Percentiles rank a stretch among this genome's conserved stretches.
These are phyloP conservation scores for Zingel zingel DNA, from an alignment of 2,113 vertebrate species.

Conservation along the genomic window DNA sequence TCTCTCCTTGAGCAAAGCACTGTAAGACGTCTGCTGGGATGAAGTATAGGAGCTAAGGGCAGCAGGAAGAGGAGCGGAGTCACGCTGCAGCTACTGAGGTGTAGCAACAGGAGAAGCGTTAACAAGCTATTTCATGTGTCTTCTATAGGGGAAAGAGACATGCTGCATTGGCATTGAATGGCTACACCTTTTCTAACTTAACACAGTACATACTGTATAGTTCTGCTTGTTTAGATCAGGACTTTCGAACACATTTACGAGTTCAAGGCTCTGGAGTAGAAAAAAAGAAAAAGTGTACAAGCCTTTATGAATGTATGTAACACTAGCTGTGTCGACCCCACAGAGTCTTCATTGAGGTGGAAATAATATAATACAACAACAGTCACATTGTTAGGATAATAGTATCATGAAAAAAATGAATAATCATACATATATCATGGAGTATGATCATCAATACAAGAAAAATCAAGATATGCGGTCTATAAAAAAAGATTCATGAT, in stretches of 20 bases:
- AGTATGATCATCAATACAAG: neutral
- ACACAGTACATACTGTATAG: neutral
- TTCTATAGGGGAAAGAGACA: conserved; percentile 6
- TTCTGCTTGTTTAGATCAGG: conserved; percentile 8
- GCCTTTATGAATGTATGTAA: neutral
- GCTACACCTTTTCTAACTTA: neutral
- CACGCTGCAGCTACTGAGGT: conserved; percentile 28
- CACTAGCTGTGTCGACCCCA: neutral
- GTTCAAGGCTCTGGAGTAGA: neutral
- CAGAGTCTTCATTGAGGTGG: neutral
- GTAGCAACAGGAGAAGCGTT: conserved; percentile 3
- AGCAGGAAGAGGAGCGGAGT: conserved; percentile 37
- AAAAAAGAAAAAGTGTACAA: neutral
- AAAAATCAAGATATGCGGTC: too few species aligned
- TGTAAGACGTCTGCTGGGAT: conserved; percentile 64
- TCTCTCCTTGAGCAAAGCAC: conserved; percentile 54
- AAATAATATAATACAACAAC: neutral
- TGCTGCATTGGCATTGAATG: conserved; percentile 6
- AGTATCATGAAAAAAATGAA: neutral
- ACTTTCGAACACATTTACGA: neutral
- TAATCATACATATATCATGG: neutral
- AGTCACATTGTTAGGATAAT: too few species aligned
- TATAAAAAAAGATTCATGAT: neutral
- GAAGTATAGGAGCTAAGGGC: conserved; percentile 36
- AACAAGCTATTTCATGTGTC: conserved; percentile 50